Conservation (phyloP, 2,113 vertebrate species). For the Sylvia atricapilla region DNA sequence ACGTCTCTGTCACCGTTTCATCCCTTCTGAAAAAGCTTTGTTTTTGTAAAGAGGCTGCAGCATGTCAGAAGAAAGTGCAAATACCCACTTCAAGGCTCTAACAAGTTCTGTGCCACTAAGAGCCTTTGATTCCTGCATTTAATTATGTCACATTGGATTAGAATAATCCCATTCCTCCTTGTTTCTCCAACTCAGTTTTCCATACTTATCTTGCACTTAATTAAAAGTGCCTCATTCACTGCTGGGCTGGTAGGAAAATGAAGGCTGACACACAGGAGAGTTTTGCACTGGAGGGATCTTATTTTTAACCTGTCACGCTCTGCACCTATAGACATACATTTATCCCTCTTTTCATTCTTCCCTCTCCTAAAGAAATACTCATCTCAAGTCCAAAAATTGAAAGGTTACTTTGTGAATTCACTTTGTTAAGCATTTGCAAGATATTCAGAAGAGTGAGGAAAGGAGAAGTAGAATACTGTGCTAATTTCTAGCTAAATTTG, state of each 20-base stretch:
- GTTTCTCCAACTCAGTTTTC: not conserved
- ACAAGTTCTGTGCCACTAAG: constrained; percentile 5
- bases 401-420: not conserved
- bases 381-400: not conserved
- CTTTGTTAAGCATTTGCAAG: not conserved
- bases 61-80: not conserved
- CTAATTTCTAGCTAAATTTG: constrained; percentile 11
- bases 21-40: not conserved
- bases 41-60: not conserved
- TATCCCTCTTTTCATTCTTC: not conserved
- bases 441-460: not conserved
- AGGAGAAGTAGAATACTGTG: not conserved
- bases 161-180: constrained; percentile 45
- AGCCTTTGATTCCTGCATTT: constrained; percentile 60
- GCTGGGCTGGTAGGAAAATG: not conserved
- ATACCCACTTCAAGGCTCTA: not conserved
- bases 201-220: constrained; percentile 18
- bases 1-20: not conserved
- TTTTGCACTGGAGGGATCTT: not conserved
- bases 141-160: constrained; percentile 50
- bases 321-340: not conserved
- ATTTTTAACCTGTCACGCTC: not conserved
- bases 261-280: not conserved
- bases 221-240: constrained; percentile 18
- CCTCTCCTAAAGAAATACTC: not conserved